Evolutionary conservation across 2,113 vertebrate genomes (phyloP).

Genomic region (Aphyosemion australe): DNA sequence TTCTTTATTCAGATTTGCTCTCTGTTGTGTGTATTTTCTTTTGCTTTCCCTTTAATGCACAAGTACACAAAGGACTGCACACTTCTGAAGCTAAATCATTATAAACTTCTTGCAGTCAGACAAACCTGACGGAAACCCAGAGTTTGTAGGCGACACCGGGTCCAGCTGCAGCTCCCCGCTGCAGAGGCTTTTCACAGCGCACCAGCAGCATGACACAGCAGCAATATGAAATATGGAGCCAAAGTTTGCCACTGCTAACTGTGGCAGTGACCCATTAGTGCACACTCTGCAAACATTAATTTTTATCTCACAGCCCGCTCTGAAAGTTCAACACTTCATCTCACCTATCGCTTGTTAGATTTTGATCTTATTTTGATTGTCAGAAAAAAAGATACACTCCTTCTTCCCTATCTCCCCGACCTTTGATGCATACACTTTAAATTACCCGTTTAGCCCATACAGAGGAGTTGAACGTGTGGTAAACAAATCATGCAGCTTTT

Average conservation of each 20-base stretch:
- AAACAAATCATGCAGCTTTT: constrained; percentile 50
- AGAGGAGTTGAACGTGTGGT: constrained; percentile 33
- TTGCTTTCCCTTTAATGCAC: not conserved
- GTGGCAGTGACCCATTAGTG: constrained; percentile 50
- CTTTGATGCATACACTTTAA: constrained; percentile 31
- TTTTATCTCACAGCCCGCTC: constrained; percentile 27
- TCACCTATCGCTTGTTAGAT: constrained; percentile 15
- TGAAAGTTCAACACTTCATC: constrained; percentile 16
- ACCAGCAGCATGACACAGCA: constrained; percentile 66
- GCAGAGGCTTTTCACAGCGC: constrained; percentile 50
- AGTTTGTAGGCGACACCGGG: constrained; percentile 6
- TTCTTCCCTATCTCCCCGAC: constrained; percentile 3
- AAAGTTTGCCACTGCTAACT: constrained; percentile 58
- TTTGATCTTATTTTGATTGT: constrained; percentile 16
- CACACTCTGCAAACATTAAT: constrained; percentile 33
- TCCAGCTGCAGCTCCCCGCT: constrained; percentile 52
- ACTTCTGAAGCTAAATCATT: constrained; percentile 5
- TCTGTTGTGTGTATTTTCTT: not conserved
- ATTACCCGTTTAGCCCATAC: constrained; percentile 34
- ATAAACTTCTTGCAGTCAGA: constrained; percentile 14
- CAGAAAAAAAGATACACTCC: not conserved
- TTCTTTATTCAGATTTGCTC: not conserved
- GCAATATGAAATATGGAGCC: constrained; percentile 42
- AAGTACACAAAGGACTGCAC: not conserved
- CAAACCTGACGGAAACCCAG: constrained; percentile 16